Evolutionary conservation across 2,797 vertebrate genomes (phyloP).

Genomic region (Champsocephalus esox): DNA sequence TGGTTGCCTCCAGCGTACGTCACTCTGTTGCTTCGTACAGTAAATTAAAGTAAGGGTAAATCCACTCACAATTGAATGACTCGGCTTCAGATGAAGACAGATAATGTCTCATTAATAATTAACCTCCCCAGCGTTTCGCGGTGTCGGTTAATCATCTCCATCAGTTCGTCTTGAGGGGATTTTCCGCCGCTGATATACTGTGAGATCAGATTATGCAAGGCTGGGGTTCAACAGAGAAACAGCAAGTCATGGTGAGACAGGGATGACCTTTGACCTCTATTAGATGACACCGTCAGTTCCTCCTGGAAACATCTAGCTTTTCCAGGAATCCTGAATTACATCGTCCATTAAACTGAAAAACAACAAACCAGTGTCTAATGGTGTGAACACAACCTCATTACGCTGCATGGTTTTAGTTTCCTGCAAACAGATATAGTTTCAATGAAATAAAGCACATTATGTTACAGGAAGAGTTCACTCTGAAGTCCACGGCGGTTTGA

Average conservation of each 20-base stretch:
- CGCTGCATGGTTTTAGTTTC: background rate
- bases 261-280: conserved; percentile 17
- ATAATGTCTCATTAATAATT: too few species aligned
- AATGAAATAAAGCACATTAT: background rate
- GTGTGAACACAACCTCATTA: background rate
- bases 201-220: too few species aligned
- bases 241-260: conserved; percentile 60
- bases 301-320: conserved; percentile 2
- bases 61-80: too few species aligned
- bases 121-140: too few species aligned
- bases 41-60: too few species aligned
- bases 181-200: too few species aligned
- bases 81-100: too few species aligned
- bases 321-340: background rate
- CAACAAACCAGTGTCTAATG: background rate
- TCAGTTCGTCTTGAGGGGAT: too few species aligned
- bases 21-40: too few species aligned
- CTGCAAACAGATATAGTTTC: background rate
- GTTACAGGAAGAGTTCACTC: background rate
- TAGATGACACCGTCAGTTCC: background rate
- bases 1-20: too few species aligned
- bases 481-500: background rate
- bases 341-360: background rate
- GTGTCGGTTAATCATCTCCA: too few species aligned
- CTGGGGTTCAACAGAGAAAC: conserved; percentile 20